phyloP scores from a whole-genome alignment of 1,140 invertebrate genomes.

The Drosophila jambulina region DNA sequence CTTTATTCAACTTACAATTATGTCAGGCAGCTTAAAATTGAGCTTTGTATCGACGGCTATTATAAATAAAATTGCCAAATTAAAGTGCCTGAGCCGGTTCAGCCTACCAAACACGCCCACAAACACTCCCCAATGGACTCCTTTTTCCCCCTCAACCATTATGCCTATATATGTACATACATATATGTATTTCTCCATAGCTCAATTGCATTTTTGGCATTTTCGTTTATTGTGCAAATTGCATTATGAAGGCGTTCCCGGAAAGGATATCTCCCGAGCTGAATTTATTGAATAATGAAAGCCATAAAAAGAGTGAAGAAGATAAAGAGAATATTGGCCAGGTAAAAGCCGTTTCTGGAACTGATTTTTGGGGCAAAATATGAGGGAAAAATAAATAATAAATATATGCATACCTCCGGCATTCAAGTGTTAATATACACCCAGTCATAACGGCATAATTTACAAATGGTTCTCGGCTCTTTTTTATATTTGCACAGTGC shows the following conservation, averaged over 20 bases:
- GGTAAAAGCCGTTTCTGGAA: background rate
- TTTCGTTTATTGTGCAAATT: conserved; percentile 50
- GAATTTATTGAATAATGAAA: conserved; percentile 10
- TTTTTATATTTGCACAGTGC: conserved; percentile 28
- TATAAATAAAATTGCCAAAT: conserved; percentile 57
- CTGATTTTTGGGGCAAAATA: conserved; percentile 9
- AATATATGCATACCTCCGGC: conserved; percentile 1
- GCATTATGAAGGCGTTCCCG: conserved; percentile 16
- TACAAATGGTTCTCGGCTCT: conserved; percentile 41
- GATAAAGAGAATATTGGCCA: background rate
- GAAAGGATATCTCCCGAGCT: background rate
- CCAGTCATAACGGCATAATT: conserved; percentile 55
- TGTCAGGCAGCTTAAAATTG: conserved; percentile 5
- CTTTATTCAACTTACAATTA: background rate
- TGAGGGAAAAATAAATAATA: background rate
- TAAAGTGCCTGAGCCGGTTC: conserved; percentile 31
- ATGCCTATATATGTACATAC: background rate
- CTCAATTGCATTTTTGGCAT: conserved; percentile 47
- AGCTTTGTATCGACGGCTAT: conserved; percentile 22
- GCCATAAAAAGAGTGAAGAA: background rate
- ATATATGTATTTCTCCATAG: conserved; percentile 3
- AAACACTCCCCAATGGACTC: conserved; percentile 1
- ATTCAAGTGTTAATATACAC: conserved; percentile 51
- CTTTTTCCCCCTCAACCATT: background rate
- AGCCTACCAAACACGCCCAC: conserved; percentile 9